A percentile compares a stretch with the other conserved stretches of the same genome.
These are phyloP conservation scores for Propithecus deckenii DNA, from an alignment of 2,797 vertebrate species.

Conservation along the genomic window DNA sequence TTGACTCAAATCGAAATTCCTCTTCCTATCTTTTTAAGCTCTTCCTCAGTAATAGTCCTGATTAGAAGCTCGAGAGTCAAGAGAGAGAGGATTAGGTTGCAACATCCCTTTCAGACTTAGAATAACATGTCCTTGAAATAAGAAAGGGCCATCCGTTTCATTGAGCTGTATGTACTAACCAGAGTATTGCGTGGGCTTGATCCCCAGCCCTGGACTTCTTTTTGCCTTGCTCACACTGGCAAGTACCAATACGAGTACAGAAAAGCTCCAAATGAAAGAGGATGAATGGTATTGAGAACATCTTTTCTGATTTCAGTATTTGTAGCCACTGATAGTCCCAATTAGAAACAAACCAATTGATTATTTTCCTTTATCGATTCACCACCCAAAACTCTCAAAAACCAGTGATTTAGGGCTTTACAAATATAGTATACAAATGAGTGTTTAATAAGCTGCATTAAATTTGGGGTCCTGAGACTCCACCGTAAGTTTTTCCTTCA, in stretches of 20 bases:
- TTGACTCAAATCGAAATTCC: background rate
- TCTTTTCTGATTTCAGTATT: background rate
- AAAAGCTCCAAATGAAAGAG: background rate
- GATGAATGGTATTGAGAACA: background rate
- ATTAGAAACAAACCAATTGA: background rate
- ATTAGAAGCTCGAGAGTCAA: background rate
- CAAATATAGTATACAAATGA: background rate
- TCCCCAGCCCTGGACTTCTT: background rate
- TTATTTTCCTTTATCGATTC: background rate
- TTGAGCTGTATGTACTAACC: background rate
- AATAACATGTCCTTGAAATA: background rate
- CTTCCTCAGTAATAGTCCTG: background rate
- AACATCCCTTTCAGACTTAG: background rate
- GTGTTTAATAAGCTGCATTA: background rate
- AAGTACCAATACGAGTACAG: background rate
- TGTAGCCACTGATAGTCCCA: background rate
- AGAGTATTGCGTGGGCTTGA: background rate
- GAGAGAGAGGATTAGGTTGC: background rate
- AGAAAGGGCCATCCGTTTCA: background rate
- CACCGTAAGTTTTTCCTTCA: background rate
- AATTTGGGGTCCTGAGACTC: background rate
- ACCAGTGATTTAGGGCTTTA: background rate
- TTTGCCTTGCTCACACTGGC: background rate
- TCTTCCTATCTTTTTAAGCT: background rate
- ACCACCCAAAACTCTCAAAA: background rate